A percentile compares a stretch with the other conserved stretches of the same genome.
Conservation (phyloP, 2,888 invertebrate genomes). For the Nowickia ferox region DNA sequence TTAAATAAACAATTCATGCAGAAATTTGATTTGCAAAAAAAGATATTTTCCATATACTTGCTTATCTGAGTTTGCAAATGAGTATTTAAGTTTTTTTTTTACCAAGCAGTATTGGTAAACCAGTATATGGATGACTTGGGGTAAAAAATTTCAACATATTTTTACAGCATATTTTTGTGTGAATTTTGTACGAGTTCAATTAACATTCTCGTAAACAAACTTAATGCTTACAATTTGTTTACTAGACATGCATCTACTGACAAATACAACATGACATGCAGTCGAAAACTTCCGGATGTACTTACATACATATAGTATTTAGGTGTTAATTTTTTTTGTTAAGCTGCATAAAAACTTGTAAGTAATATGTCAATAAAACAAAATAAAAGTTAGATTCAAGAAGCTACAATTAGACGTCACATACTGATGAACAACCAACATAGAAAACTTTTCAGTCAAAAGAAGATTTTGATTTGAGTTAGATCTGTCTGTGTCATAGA, state of each 20-base stretch:
- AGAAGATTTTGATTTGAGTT: no score
- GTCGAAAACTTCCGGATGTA: constrained; percentile 21
- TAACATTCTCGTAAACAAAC: constrained; percentile 15
- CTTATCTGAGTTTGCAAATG: not conserved
- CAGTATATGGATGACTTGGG: constrained; percentile 23
- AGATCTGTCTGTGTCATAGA: no score
- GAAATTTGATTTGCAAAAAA: not conserved
- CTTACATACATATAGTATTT: constrained; percentile 10
- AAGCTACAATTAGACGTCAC: no score
- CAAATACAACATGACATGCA: constrained; percentile 12
- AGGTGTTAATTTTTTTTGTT: not conserved
- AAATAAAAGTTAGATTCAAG: no score
- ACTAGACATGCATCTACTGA: constrained; percentile 24
- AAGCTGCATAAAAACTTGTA: not conserved
- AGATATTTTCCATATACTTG: not conserved
- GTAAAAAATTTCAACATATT: constrained; percentile 28
- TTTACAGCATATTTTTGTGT: constrained; percentile 20
- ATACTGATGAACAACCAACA: no score
- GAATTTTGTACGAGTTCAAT: constrained; percentile 7
- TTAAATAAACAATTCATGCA: constrained; percentile 40
- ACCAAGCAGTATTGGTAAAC: constrained; percentile 22
- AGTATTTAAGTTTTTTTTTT: constrained; percentile 19
- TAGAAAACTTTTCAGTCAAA: no score
- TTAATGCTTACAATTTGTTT: constrained; percentile 44
- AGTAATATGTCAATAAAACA: no score